A percentile compares a stretch with the other conserved stretches of the same genome.
These are phyloP conservation scores for Littorina saxatilis DNA, from an alignment of 1,140 invertebrate species.

Conservation along the genomic window DNA sequence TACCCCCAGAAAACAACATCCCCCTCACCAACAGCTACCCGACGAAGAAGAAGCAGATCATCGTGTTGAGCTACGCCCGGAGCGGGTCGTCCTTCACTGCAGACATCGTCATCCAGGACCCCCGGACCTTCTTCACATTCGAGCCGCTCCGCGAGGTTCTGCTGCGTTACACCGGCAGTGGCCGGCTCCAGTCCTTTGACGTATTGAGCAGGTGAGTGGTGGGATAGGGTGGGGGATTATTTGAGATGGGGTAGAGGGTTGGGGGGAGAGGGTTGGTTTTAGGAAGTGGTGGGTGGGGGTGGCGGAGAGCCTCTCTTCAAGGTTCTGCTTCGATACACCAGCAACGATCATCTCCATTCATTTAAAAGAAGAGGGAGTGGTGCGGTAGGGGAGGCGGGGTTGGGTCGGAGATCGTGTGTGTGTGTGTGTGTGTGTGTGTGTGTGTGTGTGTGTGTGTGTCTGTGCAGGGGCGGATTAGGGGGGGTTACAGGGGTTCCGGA, in stretches of 20 bases:
- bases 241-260: background rate
- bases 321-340: no score
- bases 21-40: constrained; percentile 16
- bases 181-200: constrained; percentile 24
- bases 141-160: constrained; percentile 30
- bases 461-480: no score
- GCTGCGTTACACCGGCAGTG: constrained; percentile 32
- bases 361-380: no score
- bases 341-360: no score
- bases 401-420: no score
- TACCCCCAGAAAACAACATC: constrained; percentile 10
- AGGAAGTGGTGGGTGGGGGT: background rate
- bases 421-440: no score
- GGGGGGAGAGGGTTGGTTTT: background rate
- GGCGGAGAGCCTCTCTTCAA: no score
- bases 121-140: constrained; percentile 30
- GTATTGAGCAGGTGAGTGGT: constrained; percentile 19
- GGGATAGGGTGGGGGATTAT: background rate
- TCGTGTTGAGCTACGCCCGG: constrained; percentile 31
- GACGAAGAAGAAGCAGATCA: constrained; percentile 15
- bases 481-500: no score
- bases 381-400: no score
- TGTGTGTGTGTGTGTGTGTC: no score
- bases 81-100: constrained; percentile 36
- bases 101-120: constrained; percentile 32